A percentile compares a stretch with the other conserved stretches of the same genome.
phyloP scores from a whole-genome alignment of 2,113 vertebrate species.

The Sinocyclocheilus anophthalmus region DNA sequence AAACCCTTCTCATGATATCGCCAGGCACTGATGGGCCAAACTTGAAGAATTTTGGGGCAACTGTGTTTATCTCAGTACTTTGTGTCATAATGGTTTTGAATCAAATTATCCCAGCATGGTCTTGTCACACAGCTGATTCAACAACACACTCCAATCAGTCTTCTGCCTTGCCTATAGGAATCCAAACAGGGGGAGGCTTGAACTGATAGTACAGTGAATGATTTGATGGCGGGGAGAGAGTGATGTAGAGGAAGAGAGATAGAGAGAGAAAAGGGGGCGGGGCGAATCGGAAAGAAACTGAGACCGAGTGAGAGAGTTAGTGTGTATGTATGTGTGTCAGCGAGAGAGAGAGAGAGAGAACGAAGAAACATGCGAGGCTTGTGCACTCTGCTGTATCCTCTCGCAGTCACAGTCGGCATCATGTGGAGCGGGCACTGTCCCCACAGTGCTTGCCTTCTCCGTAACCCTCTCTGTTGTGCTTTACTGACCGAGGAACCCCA shows the following conservation, averaged over 20 bases:
- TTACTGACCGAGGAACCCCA: slow-evolving; percentile 36
- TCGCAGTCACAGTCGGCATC: slow-evolving; percentile 76
- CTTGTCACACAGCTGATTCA: slow-evolving; percentile 40
- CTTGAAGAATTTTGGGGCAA: slow-evolving; percentile 9
- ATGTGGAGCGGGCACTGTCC: slow-evolving; percentile 83
- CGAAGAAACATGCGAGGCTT: slow-evolving; percentile 58
- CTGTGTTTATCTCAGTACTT: slow-evolving; percentile 37
- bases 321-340: not conserved
- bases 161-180: not conserved
- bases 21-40: not conserved
- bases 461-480: slow-evolving; percentile 14
- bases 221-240: not conserved
- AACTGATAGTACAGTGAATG: slow-evolving; percentile 31
- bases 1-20: not conserved
- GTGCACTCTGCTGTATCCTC: slow-evolving; percentile 61
- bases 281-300: slow-evolving; percentile 12
- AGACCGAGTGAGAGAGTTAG: not conserved
- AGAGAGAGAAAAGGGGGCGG: slow-evolving; percentile 29
- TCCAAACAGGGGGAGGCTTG: slow-evolving; percentile 13
- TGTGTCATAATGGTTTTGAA: slow-evolving; percentile 36
- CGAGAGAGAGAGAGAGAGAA: slow-evolving; percentile 27
- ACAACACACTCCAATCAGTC: slow-evolving; percentile 43
- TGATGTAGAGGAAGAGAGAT: not conserved
- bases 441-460: slow-evolving; percentile 65
- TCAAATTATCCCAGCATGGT: slow-evolving; percentile 38